A percentile compares a stretch with the other conserved stretches of the same genome.
Evolutionary conservation across 2,888 invertebrate genomes (phyloP).

Genomic region (Digitonthophagus gazella): DNA sequence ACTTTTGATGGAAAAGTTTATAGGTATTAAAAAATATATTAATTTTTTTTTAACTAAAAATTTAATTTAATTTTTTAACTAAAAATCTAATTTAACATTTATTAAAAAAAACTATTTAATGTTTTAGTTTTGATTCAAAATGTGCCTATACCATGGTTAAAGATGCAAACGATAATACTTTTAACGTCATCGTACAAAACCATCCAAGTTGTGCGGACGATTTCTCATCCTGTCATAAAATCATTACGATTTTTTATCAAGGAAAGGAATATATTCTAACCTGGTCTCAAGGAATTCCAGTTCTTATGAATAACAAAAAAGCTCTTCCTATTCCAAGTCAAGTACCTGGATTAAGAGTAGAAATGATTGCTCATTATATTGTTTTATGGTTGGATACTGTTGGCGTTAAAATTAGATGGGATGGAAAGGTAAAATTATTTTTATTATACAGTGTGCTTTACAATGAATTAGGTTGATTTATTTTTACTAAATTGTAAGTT

Average conservation of each 20-base stretch:
- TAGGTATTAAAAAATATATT: conserved; percentile 58
- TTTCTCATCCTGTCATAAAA: conserved; percentile 52
- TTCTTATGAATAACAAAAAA: conserved; percentile 40
- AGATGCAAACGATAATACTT: conserved; percentile 68
- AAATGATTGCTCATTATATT: conserved; percentile 69
- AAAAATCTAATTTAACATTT: too few relatives aligned
- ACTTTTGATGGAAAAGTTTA: conserved; percentile 82
- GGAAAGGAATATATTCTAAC: conserved; percentile 65
- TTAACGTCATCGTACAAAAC: conserved; percentile 64
- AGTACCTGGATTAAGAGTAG: conserved; percentile 69
- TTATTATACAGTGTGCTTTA: not conserved
- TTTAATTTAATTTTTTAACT: conserved; percentile 20
- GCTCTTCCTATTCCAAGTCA: conserved; percentile 68
- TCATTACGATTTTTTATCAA: conserved; percentile 67
- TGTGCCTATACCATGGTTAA: conserved; percentile 74
- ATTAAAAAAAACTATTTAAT: too few relatives aligned
- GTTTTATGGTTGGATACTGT: conserved; percentile 65
- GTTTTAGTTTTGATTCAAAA: conserved; percentile 67
- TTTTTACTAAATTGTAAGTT: too few relatives aligned
- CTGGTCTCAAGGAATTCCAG: conserved; percentile 42
- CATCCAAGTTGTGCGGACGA: conserved; percentile 54
- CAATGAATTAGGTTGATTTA: too few relatives aligned
- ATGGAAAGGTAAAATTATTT: conserved; percentile 58
- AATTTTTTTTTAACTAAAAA: too few relatives aligned
- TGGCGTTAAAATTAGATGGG: conserved; percentile 75